These are phyloP conservation scores for Anguilla obscura DNA, from an alignment of 2,797 vertebrate species.

Conservation along the genomic window DNA sequence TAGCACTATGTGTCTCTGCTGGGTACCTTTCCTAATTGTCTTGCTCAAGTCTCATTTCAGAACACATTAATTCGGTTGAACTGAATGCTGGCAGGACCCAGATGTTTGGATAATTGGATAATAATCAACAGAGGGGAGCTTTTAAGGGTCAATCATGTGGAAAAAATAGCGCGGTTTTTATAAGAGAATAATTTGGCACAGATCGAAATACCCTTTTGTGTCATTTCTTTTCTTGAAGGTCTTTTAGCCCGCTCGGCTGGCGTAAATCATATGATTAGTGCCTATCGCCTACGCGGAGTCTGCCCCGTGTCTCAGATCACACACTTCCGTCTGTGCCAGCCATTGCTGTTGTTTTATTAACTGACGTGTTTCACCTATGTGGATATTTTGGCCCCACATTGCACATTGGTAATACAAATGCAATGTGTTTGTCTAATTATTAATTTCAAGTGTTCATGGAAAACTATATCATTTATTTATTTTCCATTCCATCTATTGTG, in stretches of 20 bases:
- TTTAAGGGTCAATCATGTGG: conserved; percentile 35
- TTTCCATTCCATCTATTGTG: background rate
- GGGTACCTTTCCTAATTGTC: conserved; percentile 19
- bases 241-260: conserved; percentile 8
- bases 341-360: too few relatives aligned
- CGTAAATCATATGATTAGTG: conserved; percentile 41
- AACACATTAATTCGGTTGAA: conserved; percentile 38
- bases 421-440: background rate
- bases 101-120: conserved; percentile 46
- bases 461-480: background rate
- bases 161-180: conserved; percentile 34
- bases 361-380: background rate
- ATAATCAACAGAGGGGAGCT: conserved; percentile 44
- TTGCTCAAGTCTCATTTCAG: conserved; percentile 31
- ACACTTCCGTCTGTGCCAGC: background rate
- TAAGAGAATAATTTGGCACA: conserved; percentile 7
- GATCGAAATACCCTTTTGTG: conserved; percentile 24
- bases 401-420: too few relatives aligned
- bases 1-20: conserved; percentile 11
- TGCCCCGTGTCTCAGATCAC: background rate
- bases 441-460: background rate
- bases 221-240: conserved; percentile 30
- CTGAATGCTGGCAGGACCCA: conserved; percentile 40
- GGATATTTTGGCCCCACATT: background rate
- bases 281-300: background rate